A percentile compares a stretch with the other conserved stretches of the same genome.
Conservation (phyloP, 1,140 invertebrate genomes). For the Pinna nobilis region DNA sequence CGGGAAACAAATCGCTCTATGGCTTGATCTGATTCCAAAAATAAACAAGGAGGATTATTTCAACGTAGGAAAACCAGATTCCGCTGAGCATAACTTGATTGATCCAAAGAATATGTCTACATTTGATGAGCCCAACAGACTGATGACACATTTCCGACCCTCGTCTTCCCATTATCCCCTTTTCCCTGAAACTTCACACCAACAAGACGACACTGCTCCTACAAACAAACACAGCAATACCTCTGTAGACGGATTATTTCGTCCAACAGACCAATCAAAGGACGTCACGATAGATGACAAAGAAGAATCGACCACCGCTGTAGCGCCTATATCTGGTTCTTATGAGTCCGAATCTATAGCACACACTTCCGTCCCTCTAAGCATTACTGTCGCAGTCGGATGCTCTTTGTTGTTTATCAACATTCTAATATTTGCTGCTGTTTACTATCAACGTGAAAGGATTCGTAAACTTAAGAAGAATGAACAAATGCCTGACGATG, state of each 20-base stretch:
- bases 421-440: slow-evolving; percentile 94
- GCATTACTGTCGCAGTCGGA: slow-evolving; percentile 92
- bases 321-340: not conserved
- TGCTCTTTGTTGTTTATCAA: slow-evolving; percentile 92
- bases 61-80: slow-evolving; percentile 79
- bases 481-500: slow-evolving; percentile 5
- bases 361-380: slow-evolving; percentile 56
- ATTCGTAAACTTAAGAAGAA: slow-evolving; percentile 51
- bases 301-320: slow-evolving; percentile 11
- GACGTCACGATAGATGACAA: not conserved
- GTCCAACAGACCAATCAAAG: not conserved
- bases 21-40: slow-evolving; percentile 96
- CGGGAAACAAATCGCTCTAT: slow-evolving; percentile 94
- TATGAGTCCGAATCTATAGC: slow-evolving; percentile 25
- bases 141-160: slow-evolving; percentile 57
- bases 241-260: not conserved
- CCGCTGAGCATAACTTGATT: slow-evolving; percentile 84
- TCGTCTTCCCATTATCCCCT: slow-evolving; percentile 68
- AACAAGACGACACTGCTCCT: slow-evolving; percentile 16
- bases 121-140: slow-evolving; percentile 65
- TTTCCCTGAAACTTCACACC: slow-evolving; percentile 69
- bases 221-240: not conserved
- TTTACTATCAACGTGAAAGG: slow-evolving; percentile 95
- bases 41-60: slow-evolving; percentile 89
- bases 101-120: slow-evolving; percentile 75